Evolutionary conservation across 2,888 invertebrate genomes (phyloP).

Genomic region (Hydroisotoma schaefferi): DNA sequence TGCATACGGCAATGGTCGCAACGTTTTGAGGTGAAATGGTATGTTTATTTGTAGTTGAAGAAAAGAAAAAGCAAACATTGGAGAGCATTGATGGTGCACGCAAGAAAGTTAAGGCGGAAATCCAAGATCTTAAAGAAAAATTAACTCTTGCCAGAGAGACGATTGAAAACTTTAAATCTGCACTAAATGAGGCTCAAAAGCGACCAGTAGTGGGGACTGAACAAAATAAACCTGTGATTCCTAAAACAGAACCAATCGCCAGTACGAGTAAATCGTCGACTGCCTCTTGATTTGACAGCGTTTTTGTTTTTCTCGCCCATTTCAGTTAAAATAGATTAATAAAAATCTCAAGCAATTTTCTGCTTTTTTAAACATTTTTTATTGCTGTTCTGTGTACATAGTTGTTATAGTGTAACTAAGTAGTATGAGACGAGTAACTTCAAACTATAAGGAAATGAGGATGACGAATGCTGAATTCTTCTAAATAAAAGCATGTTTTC

Average conservation of each 20-base stretch:
- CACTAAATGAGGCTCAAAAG: slow-evolving; percentile 36
- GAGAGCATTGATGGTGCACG: slow-evolving; percentile 74
- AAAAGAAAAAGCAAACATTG: slow-evolving; percentile 74
- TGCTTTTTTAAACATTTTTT: too few relatives aligned
- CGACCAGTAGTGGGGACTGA: not conserved
- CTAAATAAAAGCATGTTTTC: too few relatives aligned
- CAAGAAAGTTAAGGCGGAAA: slow-evolving; percentile 75
- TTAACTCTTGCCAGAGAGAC: slow-evolving; percentile 80
- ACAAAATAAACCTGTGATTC: not conserved
- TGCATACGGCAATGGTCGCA: too few relatives aligned
- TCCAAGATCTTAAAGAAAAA: slow-evolving; percentile 77
- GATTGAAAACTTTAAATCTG: slow-evolving; percentile 59
- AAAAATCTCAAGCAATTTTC: too few relatives aligned
- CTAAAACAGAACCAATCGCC: slow-evolving; percentile 11
- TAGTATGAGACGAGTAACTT: too few relatives aligned
- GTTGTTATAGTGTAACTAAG: too few relatives aligned
- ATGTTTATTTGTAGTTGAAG: slow-evolving; percentile 90
- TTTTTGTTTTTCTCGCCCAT: too few relatives aligned
- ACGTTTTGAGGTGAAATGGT: too few relatives aligned
- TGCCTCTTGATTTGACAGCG: not conserved
- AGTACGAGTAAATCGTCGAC: slow-evolving; percentile 17
- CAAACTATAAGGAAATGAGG: too few relatives aligned
- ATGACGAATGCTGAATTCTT: too few relatives aligned
- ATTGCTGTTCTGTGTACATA: too few relatives aligned
- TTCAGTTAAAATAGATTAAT: too few relatives aligned